Conservation (phyloP, 2,113 vertebrate genomes). For the Cisticola juncidis region DNA sequence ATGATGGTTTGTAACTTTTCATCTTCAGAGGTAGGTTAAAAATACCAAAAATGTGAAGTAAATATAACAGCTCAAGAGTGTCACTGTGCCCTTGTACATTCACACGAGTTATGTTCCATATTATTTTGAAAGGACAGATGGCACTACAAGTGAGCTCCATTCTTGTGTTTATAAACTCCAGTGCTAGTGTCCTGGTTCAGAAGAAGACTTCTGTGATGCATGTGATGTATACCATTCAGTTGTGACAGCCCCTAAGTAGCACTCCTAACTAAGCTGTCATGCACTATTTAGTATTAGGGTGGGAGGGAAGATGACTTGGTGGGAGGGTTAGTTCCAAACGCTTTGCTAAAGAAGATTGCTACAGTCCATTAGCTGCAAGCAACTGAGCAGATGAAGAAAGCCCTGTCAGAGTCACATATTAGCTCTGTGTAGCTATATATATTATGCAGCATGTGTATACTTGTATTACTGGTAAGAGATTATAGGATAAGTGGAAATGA, state of each 20-base stretch:
- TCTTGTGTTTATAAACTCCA: neutral
- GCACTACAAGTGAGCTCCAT: neutral
- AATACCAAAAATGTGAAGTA: neutral
- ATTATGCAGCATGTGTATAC: neutral
- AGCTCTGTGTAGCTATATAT: neutral
- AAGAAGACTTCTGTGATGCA: neutral
- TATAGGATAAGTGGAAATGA: neutral
- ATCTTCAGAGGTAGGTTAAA: neutral
- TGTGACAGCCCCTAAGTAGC: neutral
- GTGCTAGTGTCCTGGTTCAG: neutral
- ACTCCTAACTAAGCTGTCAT: neutral
- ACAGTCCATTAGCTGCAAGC: neutral
- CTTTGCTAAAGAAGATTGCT: neutral
- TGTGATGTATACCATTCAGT: too few relatives aligned
- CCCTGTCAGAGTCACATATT: neutral
- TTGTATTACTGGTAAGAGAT: neutral
- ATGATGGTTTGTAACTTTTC: neutral
- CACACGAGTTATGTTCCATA: neutral
- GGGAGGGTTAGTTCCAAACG: neutral
- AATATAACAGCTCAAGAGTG: neutral
- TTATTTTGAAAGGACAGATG: neutral
- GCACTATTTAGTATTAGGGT: neutral
- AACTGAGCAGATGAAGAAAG: neutral
- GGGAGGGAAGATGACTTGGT: neutral
- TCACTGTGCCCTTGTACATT: neutral